Evolutionary conservation across 2,113 vertebrate genomes (phyloP).

Genomic region (Rhynchomys soricoides): DNA sequence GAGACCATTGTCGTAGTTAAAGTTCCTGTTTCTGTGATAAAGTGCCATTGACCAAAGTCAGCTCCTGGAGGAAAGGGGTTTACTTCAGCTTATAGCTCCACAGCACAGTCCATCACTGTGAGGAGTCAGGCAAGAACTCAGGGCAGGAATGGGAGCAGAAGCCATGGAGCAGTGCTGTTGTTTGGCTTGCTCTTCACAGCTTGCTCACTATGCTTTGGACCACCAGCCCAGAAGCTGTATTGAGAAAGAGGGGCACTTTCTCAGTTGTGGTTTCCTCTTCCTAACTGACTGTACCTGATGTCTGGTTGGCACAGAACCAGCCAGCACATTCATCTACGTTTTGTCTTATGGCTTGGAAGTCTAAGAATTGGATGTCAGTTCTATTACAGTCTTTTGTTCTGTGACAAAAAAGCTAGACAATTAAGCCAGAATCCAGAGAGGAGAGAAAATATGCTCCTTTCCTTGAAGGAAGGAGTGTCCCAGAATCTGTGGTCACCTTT

Average conservation of each 20-base stretch:
- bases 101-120: not conserved
- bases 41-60: not conserved
- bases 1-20: not conserved
- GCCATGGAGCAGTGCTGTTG: not conserved
- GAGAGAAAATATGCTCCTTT: not conserved
- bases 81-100: not conserved
- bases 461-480: not conserved
- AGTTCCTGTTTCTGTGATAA: not conserved
- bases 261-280: not conserved
- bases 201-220: not conserved
- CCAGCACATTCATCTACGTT: not conserved
- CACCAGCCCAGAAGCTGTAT: not conserved
- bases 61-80: not conserved
- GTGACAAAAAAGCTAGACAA: not conserved
- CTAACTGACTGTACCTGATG: not conserved
- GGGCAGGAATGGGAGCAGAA: not conserved
- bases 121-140: not conserved
- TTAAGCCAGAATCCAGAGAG: not conserved
- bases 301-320: not conserved
- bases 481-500: not conserved
- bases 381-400: not conserved
- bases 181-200: not conserved
- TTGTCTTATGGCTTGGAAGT: no score
- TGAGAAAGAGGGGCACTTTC: not conserved
- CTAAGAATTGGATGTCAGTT: not conserved